A percentile compares a stretch with the other conserved stretches of the same genome.
Conservation (phyloP, 2,797 vertebrate species). For the Mionectes olivaceus region DNA sequence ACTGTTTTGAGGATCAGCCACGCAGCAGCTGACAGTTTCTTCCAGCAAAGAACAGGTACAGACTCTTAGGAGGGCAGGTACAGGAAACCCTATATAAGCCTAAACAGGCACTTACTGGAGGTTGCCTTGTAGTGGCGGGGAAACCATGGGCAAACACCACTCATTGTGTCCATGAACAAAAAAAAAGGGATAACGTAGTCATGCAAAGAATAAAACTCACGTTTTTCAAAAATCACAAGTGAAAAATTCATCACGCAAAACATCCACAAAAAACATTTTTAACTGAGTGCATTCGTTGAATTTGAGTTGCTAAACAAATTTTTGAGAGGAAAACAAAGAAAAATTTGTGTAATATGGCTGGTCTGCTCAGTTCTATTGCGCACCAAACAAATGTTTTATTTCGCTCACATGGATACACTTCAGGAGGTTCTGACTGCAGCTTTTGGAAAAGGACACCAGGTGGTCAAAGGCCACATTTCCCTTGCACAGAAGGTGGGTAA, state of each 20-base stretch:
- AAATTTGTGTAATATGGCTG: neutral
- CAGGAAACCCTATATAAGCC: neutral
- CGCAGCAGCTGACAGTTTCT: neutral
- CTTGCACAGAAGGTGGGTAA: neutral
- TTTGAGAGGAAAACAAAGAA: neutral
- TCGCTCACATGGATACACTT: neutral
- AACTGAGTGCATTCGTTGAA: fast-evolving
- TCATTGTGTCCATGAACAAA: fast-evolving
- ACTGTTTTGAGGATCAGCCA: neutral
- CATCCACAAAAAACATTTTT: neutral
- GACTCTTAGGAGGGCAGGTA: neutral
- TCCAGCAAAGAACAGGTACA: neutral
- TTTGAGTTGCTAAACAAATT: neutral
- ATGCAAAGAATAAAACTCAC: fast-evolving
- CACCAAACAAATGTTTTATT: neutral
- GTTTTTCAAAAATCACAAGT: neutral
- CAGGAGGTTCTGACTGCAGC: neutral
- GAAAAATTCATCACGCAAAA: neutral
- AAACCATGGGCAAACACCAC: neutral
- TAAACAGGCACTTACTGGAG: neutral
- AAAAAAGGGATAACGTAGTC: neutral
- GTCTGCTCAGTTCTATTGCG: neutral
- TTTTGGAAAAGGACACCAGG: neutral
- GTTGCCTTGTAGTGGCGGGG: neutral
- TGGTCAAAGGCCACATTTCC: neutral